Percentiles rank a stretch among this genome's conserved stretches.
phyloP scores from a whole-genome alignment of 2,113 vertebrate species.

The Antennarius striatus region DNA sequence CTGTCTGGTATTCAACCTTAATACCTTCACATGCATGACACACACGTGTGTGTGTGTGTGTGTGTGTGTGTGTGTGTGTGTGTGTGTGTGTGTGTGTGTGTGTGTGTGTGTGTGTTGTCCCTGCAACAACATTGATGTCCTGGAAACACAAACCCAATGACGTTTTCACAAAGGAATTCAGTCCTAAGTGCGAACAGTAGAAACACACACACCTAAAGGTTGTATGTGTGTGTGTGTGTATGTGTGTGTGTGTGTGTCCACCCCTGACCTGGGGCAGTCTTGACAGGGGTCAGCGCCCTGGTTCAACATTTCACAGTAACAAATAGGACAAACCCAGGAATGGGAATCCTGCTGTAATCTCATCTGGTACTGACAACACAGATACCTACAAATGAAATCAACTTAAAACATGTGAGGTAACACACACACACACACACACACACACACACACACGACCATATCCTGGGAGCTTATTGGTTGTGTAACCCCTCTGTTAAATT shows the following conservation, averaged over 20 bases:
- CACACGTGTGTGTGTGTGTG: background rate
- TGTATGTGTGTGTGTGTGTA: background rate
- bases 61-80: no score
- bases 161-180: conserved; percentile 39
- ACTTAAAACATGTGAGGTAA: conserved; percentile 21
- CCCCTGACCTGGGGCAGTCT: conserved; percentile 44
- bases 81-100: background rate
- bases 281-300: conserved; percentile 48
- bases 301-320: conserved; percentile 22
- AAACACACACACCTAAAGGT: conserved; percentile 10
- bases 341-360: conserved; percentile 47
- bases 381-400: conserved; percentile 51
- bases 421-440: background rate
- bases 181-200: conserved; percentile 27
- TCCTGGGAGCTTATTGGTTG: conserved; percentile 33
- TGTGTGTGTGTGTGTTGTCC: background rate
- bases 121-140: conserved; percentile 1
- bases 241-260: conserved; percentile 24
- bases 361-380: conserved; percentile 35
- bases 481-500: conserved; percentile 39
- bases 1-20: background rate
- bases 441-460: conserved; percentile 26
- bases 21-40: no score
- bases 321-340: conserved; percentile 16
- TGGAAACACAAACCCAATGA: conserved; percentile 24